Conservation (phyloP, 2,888 invertebrate species). For the Gymnosoma rotundatum region DNA sequence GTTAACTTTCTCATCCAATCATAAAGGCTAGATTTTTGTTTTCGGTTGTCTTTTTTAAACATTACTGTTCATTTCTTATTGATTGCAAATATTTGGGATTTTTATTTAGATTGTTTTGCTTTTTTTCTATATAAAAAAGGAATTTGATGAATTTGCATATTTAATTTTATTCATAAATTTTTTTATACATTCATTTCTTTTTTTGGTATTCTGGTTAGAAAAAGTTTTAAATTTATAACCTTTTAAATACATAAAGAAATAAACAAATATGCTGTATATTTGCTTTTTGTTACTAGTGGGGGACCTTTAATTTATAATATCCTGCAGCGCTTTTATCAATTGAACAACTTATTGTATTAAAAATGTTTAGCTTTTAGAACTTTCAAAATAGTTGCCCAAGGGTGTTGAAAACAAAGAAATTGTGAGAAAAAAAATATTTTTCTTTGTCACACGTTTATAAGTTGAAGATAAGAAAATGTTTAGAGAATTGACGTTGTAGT, state of each 20-base stretch:
- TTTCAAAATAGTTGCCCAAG: not conserved
- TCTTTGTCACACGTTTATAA: no score
- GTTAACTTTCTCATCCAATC: no score
- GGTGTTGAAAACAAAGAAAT: no score
- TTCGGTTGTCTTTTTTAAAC: no score
- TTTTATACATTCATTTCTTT: not conserved
- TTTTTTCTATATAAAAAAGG: not conserved
- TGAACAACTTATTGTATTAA: not conserved
- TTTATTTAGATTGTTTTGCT: no score
- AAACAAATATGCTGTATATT: slow-evolving; percentile 7
- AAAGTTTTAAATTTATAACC: not conserved
- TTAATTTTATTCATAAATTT: not conserved
- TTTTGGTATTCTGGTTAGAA: no score
- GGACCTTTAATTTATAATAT: slow-evolving; percentile 4
- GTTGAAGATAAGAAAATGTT: no score
- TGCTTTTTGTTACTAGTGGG: not conserved
- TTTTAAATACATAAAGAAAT: slow-evolving; percentile 2
- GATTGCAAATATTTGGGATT: no score
- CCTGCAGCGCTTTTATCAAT: slow-evolving; percentile 1
- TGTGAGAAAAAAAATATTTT: no score
- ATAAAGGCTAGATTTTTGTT: no score
- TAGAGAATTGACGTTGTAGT: no score
- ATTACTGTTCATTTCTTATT: no score
- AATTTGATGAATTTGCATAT: slow-evolving; percentile 1
- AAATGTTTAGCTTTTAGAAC: not conserved